Base-by-base conservation (phyloP, 2,113 vertebrate genomes). In the Macrotis lagotis region DNA sequence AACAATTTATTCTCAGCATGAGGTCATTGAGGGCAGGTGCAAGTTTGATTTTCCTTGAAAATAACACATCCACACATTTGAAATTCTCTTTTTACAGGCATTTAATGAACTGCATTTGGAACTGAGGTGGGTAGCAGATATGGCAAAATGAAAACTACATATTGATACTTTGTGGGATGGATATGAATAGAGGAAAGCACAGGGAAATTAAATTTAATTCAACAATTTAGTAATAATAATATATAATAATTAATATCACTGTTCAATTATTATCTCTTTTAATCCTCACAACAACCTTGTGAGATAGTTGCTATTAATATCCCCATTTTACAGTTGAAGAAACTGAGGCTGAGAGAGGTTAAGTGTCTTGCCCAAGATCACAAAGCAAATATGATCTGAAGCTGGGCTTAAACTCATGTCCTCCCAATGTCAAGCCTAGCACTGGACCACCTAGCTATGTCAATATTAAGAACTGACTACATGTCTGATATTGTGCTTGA, bases 41-140 rank as follows among this genome's bases (percentile, higher is more conserved):
- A 92, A 95, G 95, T 97, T 96, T 96, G 93, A 96, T 96, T 97
- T 97, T 95, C 97, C 93, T 95, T 97, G 97, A 98, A 98, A 97
- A 96, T 97, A 97, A 95, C 97, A 97, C 97, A 95, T 83, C n/a
- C 66, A 44, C 16, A 88, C 96, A 28, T 96, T 97, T 97, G 93
- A 83, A 83, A 66, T 95, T 94, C 97, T 94, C 97, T 96, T 96
- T 89, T 95, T 51, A 14, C 89, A 97, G 96, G 97, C 96, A 96
- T 97, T 97, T 97, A 95, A 96, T 96, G 92, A 50, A 37, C 93
- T 96, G 93, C 52, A 89, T 91, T 93, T 31, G 94, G 48, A 51
- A 90, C 95, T 88, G 94, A 96, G 95, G 96, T 28, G 49, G 95
- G 91, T 51, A 44, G 90, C 50, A 24, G 10, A 66, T 48, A 93